Evolutionary conservation across 2,797 vertebrate genomes (phyloP), one percentile per base, ranked within the genome.

Genomic region (Takifugu ocellatus): DNA sequence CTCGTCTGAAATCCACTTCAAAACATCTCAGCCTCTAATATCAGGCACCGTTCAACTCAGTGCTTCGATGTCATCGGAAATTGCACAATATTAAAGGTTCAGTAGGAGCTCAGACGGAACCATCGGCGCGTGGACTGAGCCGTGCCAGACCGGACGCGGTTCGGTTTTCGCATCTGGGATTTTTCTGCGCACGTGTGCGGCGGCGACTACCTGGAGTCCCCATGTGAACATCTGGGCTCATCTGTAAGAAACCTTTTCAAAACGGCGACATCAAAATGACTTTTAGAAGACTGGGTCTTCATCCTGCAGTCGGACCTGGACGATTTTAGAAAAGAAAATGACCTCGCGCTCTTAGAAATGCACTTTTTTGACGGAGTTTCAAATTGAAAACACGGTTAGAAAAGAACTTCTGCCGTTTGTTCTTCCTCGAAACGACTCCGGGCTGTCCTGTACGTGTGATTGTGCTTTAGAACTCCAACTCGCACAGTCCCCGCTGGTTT

Each of bases 381-480:
- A 69, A 75, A 61, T 49, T 25, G 69, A 67, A 77, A 50, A 82
- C 36, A 39, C 36, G 14, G 12, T 11, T 39, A 39, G 36, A 39
- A 39, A 39, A 39, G 36, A 39, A 14, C 4, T 39, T 39, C 14
- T 12, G 10, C 11, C 36, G 12, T 64, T 66, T 72, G 68, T 77
- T 80, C 58, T 62, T 66, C 61, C 51, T 65, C 72, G 75, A 79
- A 87, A 74, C 59, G 44, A 58, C 61, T 61, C 33, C 33, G 2
- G 33, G 33, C 27, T 52, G 63, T 50, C 2, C 70, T 74, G 48
- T 59, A 61, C 54, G 48, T 46, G 25, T 17, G 42, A 75, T 86
- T 85, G 85, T 86, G 83, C 87, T 88, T 82, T 56, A 68, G 59
- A 73, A 79, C 75, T 76, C 66, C 57, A 55, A 65, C 43, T 58